Conservation (phyloP, 35 echinoderm and acorn worm species). For the Patiria miniata region DNA sequence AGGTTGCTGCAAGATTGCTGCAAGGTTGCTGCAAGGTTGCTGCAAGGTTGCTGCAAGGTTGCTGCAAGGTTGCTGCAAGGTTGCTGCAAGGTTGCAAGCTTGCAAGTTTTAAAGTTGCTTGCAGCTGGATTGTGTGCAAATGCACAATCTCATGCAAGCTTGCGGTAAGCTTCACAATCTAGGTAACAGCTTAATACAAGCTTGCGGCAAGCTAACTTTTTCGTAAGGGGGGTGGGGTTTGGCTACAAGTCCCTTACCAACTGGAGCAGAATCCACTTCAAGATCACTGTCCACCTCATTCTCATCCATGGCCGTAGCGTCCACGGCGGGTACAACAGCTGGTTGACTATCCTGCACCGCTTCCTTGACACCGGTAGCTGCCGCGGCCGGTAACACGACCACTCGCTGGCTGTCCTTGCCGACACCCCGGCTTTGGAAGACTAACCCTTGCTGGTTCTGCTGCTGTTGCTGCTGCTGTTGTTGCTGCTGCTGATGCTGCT, state of each 20-base stretch:
- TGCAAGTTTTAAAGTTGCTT: too few relatives aligned
- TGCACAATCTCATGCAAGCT: too few relatives aligned
- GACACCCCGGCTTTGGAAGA: slow-evolving; percentile 1
- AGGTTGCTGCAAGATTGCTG: too few relatives aligned
- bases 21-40: too few relatives aligned
- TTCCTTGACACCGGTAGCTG: not conserved
- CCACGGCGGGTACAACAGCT: not conserved
- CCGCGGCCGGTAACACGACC: not conserved
- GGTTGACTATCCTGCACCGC: slow-evolving; percentile 12
- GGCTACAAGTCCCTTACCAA: not conserved
- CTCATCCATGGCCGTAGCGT: not conserved
- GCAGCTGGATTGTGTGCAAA: too few relatives aligned
- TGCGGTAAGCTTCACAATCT: too few relatives aligned
- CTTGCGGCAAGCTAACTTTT: too few relatives aligned
- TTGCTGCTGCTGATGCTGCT: slow-evolving; percentile 36
- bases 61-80: too few relatives aligned
- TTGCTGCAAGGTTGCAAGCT: too few relatives aligned
- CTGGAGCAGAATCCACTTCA: slow-evolving; percentile 38
- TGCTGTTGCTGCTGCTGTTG: slow-evolving; percentile 46
- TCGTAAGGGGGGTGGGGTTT: too few relatives aligned
- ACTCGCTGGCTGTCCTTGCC: slow-evolving; percentile 16
- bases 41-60: too few relatives aligned
- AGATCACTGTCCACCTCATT: slow-evolving; percentile 40
- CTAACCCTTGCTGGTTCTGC: slow-evolving; percentile 21
- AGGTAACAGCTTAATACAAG: too few relatives aligned